Percentiles rank a stretch among this genome's conserved stretches.
phyloP scores from a whole-genome alignment of 2,888 invertebrate species.

The Hymenopus coronatus region DNA sequence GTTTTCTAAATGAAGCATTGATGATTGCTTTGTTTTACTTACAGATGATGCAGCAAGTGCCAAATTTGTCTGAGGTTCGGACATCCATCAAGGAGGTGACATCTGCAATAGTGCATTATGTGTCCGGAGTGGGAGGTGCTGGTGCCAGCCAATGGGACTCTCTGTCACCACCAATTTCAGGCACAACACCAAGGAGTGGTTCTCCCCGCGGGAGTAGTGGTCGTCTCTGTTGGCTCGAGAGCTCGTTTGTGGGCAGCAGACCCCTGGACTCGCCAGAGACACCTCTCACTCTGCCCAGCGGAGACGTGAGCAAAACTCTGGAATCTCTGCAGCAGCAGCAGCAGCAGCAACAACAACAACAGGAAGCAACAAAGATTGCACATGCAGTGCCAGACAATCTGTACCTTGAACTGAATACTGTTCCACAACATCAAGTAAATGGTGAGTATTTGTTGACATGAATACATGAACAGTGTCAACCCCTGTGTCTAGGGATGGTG shows the following conservation, averaged over 20 bases:
- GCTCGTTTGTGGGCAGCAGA: constrained; percentile 83
- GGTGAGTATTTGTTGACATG: constrained; percentile 37
- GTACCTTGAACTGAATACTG: constrained; percentile 37
- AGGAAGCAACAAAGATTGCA: neutral
- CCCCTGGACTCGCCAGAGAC: constrained; percentile 84
- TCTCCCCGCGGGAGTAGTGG: constrained; percentile 60
- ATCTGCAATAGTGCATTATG: constrained; percentile 89
- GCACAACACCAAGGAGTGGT: constrained; percentile 36
- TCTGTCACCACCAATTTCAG: constrained; percentile 39
- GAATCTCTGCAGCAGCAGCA: constrained; percentile 37
- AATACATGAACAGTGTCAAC: neutral
- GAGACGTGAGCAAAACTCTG: constrained; percentile 25
- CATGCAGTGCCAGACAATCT: constrained; percentile 39
- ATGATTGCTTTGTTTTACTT: neutral
- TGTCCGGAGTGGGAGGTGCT: constrained; percentile 50
- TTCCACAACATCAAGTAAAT: constrained; percentile 31
- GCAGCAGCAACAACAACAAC: constrained; percentile 45
- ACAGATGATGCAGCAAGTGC: constrained; percentile 40
- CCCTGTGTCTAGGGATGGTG: neutral
- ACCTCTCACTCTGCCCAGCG: constrained; percentile 51
- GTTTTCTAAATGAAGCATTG: no score
- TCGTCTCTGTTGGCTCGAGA: constrained; percentile 85
- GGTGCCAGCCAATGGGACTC: constrained; percentile 30
- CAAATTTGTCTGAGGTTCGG: constrained; percentile 64
- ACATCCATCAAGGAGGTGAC: constrained; percentile 89